Base-by-base conservation (phyloP, 2,797 vertebrate species). In the Lemur catta region DNA sequence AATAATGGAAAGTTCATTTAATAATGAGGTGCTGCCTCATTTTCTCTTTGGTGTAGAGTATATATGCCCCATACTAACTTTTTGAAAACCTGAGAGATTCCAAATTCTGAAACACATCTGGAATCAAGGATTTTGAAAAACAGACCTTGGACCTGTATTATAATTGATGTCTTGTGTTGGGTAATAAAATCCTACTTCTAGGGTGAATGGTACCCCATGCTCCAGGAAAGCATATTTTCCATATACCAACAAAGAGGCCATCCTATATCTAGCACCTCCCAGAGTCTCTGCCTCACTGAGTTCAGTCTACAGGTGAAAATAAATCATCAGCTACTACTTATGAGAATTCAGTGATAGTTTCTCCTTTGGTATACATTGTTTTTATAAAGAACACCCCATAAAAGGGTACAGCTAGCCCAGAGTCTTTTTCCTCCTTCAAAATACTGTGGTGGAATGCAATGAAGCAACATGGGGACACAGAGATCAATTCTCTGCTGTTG, bases 41-140 rank as follows among this genome's bases (percentile, higher is more conserved):
- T 7, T 18, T 84, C 14, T 85, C 46, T 67, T 55, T n/a, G 20
- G 12, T 38, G 2, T 7, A 48, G 8, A 84, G 26, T 57, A 24
- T 50, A 9, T 22, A 46, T 43, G 35, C 1, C 12, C 14, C 26
- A 26, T 69, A 24, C 30, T 59, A 93, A 71, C 18, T 50, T 78
- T 86, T 69, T 30, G 72, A n/a, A 94, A 82, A 35, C 65, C 50
- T 20, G 30, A 81, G 63, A 69, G 12, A 81, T 46, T 81, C 43
- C 38, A 74, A 72, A 89, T 91, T 95, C 75, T 71, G 46, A 92
- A 91, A 59, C 30, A 80, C n/a, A 65, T 63, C 57, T 93, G 63
- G 43, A 35, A 52, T 89, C 46, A 86, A 33, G 30, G 22, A 15
- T 15, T 94, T 80, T 72, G n/a, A 85, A 63, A 71, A 75, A 75